Base-by-base conservation (phyloP, 2,888 invertebrate genomes). In the Tachina lurida region DNA sequence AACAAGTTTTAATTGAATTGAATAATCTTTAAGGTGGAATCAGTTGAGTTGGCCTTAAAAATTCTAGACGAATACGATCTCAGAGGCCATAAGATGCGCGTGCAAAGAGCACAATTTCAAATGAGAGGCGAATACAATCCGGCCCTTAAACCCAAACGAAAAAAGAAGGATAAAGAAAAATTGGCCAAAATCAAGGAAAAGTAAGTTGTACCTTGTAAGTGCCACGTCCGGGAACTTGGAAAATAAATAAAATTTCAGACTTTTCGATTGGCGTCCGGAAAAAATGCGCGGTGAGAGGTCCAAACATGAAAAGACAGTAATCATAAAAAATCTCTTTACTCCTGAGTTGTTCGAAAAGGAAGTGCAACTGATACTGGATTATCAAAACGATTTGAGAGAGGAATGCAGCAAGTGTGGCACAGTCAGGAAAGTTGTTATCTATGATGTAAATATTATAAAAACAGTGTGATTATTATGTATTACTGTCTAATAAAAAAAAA, bases 221-320 rank as follows among this genome's bases (percentile, higher is more conserved):
- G 3, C 31, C 8, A 1, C 1, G 43, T 1, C 3, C 7, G 7
- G 17, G 67, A 43, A 15, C 2, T 41, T 0, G 45, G 9, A 45
- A n/a, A 31, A 60, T 8, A 60, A 62, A 1, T 8, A 49, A 60
- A 22, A 12, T 76, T 76, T 17, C 89, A 96, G 96, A 91, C 93
- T 99, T 68, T 97, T 99, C 92, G 98, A 98, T 92, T 99, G 99
- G 99, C 94, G 97, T 84, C 98, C 99, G 0, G 99, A 99, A 89
- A 97, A 97, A 91, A 94, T 97, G 91, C 93, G 96, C 47, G 97
- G 97, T 1, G 97, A 97, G 90, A 94, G 98, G 71, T 95, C 96
- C 0, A 98, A 97, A 91, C 96, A 97, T 92, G 99, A 99, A 92
- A 95, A 96, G 90, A 95, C 97, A 70, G 98, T 99, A 0, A 96